phyloP scores from a whole-genome alignment of 1,140 invertebrate species.

The Drosophila kikkawai region DNA sequence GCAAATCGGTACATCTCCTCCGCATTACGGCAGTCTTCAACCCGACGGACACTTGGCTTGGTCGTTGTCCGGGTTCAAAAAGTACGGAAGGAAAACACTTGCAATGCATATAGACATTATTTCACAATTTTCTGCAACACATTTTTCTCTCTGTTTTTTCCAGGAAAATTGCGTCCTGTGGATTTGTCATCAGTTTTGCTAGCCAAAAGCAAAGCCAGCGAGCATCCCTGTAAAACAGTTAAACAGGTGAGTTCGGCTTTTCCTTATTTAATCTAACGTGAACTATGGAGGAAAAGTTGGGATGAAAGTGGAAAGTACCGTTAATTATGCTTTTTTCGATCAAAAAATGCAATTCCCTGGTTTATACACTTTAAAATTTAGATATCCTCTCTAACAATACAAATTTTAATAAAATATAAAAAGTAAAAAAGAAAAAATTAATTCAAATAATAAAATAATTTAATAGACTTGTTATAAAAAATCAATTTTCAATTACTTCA shows the following conservation, averaged over 20 bases:
- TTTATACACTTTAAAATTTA: background rate
- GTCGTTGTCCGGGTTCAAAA: conserved; percentile 29
- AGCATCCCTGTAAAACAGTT: background rate
- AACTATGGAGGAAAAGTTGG: background rate
- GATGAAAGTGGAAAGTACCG: background rate
- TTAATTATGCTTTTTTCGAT: background rate
- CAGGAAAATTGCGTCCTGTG: conserved; percentile 28
- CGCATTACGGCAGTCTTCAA: conserved; percentile 32
- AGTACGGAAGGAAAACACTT: conserved; percentile 2
- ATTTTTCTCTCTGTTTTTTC: background rate
- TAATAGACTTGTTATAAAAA: too few relatives aligned
- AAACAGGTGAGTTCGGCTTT: conserved; percentile 23
- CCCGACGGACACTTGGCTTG: conserved; percentile 25
- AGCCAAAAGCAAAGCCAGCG: conserved; percentile 7
- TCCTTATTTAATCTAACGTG: background rate
- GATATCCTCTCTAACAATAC: too few relatives aligned
- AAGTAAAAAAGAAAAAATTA: too few relatives aligned
- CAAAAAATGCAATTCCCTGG: background rate
- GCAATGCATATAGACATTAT: background rate
- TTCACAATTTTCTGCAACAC: conserved; percentile 1
- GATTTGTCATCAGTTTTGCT: conserved; percentile 27
- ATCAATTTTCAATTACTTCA: too few relatives aligned
- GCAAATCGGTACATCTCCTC: conserved; percentile 24
- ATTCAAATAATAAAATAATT: too few relatives aligned
- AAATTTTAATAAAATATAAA: too few relatives aligned